These are phyloP conservation scores for Sorex fumeus DNA, from an alignment of 2,113 vertebrate genomes.

Conservation along the genomic window DNA sequence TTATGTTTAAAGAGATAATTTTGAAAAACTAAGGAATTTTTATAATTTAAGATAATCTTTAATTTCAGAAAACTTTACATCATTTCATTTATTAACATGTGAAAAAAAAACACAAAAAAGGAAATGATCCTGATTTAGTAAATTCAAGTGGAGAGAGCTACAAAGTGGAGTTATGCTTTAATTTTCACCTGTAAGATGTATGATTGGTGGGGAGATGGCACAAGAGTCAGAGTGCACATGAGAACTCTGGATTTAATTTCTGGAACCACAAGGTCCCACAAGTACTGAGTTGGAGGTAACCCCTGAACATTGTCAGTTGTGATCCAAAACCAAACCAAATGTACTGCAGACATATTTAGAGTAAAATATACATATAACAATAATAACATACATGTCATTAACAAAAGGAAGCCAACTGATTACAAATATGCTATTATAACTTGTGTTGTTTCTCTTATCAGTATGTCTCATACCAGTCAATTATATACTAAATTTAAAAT, in stretches of 20 bases:
- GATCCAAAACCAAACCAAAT: too few species aligned
- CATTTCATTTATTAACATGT: not conserved
- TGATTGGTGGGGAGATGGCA: not conserved
- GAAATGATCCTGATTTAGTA: not conserved
- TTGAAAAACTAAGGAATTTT: constrained; percentile 36
- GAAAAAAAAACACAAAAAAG: not conserved
- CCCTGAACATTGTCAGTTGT: too few species aligned
- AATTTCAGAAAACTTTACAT: constrained; percentile 25
- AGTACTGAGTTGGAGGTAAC: too few species aligned
- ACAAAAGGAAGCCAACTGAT: not conserved
- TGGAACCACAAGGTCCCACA: too few species aligned
- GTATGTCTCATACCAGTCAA: not conserved
- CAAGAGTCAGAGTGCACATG: not conserved
- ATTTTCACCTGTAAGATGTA: not conserved
- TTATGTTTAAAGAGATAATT: constrained; percentile 53
- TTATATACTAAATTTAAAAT: not conserved
- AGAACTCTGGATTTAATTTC: too few species aligned
- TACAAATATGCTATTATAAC: not conserved
- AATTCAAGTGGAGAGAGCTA: not conserved
- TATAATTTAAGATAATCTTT: constrained; percentile 54
- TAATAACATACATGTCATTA: not conserved
- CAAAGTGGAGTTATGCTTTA: not conserved
- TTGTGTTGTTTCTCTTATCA: constrained; percentile 2
- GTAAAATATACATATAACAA: not conserved
- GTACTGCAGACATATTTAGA: not conserved